phyloP scores from a whole-genome alignment of 2,888 invertebrate species.

The Chrysodeixis includens region DNA sequence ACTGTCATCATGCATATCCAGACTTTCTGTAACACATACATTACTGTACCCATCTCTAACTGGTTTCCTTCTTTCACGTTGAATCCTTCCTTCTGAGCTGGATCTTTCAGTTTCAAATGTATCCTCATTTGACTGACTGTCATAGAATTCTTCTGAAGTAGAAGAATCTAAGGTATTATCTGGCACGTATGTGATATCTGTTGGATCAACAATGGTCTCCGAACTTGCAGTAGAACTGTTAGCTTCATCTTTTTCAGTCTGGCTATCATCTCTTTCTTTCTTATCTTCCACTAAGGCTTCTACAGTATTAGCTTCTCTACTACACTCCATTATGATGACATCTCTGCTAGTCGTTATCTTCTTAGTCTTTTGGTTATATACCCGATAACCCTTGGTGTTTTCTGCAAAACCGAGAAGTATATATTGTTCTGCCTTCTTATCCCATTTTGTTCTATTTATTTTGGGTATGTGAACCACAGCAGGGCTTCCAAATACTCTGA shows the following conservation, averaged over 20 bases:
- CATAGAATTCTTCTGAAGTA: too few relatives aligned
- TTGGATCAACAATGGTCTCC: too few relatives aligned
- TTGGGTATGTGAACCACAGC: slow-evolving; percentile 29
- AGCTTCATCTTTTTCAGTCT: too few relatives aligned
- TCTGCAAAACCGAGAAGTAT: slow-evolving; percentile 12
- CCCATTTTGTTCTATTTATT: slow-evolving; percentile 29
- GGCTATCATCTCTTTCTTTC: too few relatives aligned
- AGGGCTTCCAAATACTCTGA: slow-evolving; percentile 25
- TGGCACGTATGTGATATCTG: too few relatives aligned
- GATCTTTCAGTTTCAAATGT: neutral
- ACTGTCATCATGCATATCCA: neutral
- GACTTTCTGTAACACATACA: neutral
- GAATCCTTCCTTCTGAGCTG: neutral
- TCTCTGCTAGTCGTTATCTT: slow-evolving; percentile 16
- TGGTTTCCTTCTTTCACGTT: neutral
- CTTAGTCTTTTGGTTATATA: slow-evolving; percentile 17
- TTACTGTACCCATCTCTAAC: neutral
- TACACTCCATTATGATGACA: too few relatives aligned
- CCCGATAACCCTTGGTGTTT: slow-evolving; percentile 15
- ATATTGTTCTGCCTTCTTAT: slow-evolving; percentile 15
- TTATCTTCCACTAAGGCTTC: too few relatives aligned
- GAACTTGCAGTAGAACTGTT: too few relatives aligned
- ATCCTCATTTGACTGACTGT: neutral
- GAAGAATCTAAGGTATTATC: too few relatives aligned
- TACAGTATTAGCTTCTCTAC: too few relatives aligned